These are phyloP conservation scores for Chloroceryle aenea DNA, from an alignment of 2,113 vertebrate species.

Conservation along the genomic window DNA sequence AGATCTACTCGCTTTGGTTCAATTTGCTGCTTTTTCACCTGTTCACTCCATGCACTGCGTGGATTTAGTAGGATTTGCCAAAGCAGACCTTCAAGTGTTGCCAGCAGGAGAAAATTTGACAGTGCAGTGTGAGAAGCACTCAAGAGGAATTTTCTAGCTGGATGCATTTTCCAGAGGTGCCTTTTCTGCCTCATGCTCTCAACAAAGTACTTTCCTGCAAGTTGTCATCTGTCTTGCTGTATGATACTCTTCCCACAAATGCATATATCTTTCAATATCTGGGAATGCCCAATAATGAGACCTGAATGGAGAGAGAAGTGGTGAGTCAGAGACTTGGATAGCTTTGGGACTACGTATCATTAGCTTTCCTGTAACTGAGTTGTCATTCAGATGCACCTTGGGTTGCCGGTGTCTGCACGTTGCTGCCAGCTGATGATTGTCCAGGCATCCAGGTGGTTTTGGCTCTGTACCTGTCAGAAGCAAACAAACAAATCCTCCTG, in stretches of 20 bases:
- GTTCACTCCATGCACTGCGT: background rate
- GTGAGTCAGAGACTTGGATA: conserved; percentile 1
- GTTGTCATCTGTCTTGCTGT: background rate
- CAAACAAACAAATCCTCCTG: background rate
- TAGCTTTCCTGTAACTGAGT: background rate
- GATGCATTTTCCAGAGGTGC: background rate
- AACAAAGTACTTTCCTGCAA: background rate
- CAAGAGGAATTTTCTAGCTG: background rate
- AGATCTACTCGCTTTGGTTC: background rate
- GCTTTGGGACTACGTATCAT: background rate
- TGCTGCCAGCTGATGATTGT: conserved; percentile 13
- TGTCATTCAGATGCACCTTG: background rate
- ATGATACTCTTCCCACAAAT: background rate
- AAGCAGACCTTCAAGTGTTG: background rate
- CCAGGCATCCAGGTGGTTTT: conserved; percentile 3
- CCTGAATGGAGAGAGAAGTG: background rate
- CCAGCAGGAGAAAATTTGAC: background rate
- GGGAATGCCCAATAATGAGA: conserved; percentile 7
- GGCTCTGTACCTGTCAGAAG: background rate
- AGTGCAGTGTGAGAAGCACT: background rate
- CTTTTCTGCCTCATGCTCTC: background rate
- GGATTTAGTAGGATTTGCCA: background rate
- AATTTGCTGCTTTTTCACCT: background rate
- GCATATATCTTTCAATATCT: background rate
- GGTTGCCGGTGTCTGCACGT: background rate